A percentile compares a stretch with the other conserved stretches of the same genome.
These are phyloP conservation scores for Remorina albescens DNA, from an alignment of 2,797 vertebrate genomes.

Conservation along the genomic window DNA sequence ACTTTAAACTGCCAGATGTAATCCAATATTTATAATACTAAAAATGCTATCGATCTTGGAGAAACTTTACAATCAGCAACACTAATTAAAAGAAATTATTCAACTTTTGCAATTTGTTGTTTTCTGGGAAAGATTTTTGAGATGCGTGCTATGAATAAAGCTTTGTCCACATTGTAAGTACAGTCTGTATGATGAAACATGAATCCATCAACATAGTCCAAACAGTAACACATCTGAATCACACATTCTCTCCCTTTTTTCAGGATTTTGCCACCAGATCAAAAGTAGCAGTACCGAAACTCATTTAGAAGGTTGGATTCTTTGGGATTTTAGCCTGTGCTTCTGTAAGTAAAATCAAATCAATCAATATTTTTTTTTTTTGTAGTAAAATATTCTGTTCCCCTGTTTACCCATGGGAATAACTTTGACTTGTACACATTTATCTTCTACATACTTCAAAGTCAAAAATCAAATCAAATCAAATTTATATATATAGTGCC, in stretches of 20 bases:
- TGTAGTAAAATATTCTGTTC: background rate
- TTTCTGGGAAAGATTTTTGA: background rate
- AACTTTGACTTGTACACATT: background rate
- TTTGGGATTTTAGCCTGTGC: slow-evolving; percentile 91
- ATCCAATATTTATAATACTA: background rate
- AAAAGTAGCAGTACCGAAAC: slow-evolving; percentile 87
- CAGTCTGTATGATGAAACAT: background rate
- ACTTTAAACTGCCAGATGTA: background rate
- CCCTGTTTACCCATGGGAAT: background rate
- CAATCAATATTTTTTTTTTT: background rate
- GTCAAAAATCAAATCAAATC: no score
- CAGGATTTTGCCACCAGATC: slow-evolving; percentile 89
- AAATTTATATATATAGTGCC: no score
- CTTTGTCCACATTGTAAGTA: background rate
- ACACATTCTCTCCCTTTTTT: slow-evolving; percentile 24
- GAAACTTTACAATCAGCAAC: background rate
- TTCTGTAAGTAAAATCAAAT: slow-evolving; percentile 85
- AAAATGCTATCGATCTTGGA: background rate
- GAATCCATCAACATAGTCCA: background rate
- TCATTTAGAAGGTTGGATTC: slow-evolving; percentile 91
- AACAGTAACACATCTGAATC: background rate
- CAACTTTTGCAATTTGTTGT: background rate
- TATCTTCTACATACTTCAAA: background rate
- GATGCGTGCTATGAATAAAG: background rate
- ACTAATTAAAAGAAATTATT: background rate